Evolutionary conservation across 2,113 vertebrate species (phyloP).

Genomic region (Rhinogobius similis): DNA sequence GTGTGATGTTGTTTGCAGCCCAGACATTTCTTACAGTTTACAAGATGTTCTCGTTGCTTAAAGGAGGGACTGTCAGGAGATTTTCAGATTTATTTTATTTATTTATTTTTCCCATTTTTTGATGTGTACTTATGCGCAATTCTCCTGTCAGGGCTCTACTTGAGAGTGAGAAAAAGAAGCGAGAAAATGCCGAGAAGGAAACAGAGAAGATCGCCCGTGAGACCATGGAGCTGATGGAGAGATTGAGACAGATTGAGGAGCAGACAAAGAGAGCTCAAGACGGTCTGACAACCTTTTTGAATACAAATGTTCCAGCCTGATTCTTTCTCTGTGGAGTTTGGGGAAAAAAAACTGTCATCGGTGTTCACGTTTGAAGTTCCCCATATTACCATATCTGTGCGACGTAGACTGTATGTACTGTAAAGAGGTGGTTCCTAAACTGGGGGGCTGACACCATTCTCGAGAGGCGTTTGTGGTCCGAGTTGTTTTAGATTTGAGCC

Average conservation of each 20-base stretch:
- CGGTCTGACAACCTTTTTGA: slow-evolving; percentile 78
- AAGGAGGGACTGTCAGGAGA: slow-evolving; percentile 56
- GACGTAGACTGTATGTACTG: not conserved
- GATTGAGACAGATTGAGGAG: slow-evolving; percentile 92
- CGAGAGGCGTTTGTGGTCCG: too few relatives aligned
- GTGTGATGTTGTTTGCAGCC: not conserved
- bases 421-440: not conserved
- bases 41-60: slow-evolving; percentile 61
- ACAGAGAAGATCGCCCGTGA: slow-evolving; percentile 96
- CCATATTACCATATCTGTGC: not conserved
- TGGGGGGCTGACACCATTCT: not conserved
- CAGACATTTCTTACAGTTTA: slow-evolving; percentile 39
- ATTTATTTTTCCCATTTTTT: slow-evolving; percentile 20
- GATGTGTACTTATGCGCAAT: slow-evolving; percentile 67
- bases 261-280: slow-evolving; percentile 96
- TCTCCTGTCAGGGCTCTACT: slow-evolving; percentile 86
- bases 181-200: slow-evolving; percentile 95
- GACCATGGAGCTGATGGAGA: slow-evolving; percentile 95
- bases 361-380: slow-evolving; percentile 11
- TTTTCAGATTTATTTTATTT: slow-evolving; percentile 4
- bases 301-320: slow-evolving; percentile 44
- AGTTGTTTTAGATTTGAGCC: too few relatives aligned
- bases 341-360: slow-evolving; percentile 10
- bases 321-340: slow-evolving; percentile 34
- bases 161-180: slow-evolving; percentile 97